These are phyloP conservation scores for Stegana nigrithorax DNA, from an alignment of 2,888 invertebrate genomes.

Conservation along the genomic window DNA sequence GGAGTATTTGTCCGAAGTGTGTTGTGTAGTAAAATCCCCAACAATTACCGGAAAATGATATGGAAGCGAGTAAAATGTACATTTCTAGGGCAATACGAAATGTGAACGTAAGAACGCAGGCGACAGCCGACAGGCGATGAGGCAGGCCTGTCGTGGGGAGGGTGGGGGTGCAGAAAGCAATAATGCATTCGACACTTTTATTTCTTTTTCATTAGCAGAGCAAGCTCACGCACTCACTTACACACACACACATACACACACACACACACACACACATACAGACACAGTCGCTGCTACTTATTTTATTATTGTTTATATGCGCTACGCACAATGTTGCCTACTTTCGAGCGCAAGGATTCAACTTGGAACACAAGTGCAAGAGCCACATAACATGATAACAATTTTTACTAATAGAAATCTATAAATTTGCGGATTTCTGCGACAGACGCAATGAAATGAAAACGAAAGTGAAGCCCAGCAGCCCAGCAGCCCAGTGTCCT, in stretches of 20 bases:
- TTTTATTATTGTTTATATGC: conserved; percentile 51
- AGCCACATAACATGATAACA: not conserved
- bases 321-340: no score
- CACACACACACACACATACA: not conserved
- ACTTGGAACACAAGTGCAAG: no score
- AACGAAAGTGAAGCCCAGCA: no score
- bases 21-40: conserved; percentile 21
- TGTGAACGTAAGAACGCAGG: not conserved
- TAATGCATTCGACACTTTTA: conserved; percentile 61
- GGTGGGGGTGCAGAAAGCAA: conserved; percentile 31
- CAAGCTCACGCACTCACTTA: not conserved
- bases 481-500: no score
- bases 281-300: conserved; percentile 9
- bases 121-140: not conserved
- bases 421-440: conserved; percentile 52
- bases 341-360: no score
- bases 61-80: not conserved
- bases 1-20: not conserved
- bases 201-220: conserved; percentile 58
- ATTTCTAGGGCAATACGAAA: not conserved
- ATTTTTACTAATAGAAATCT: conserved; percentile 30
- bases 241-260: no score
- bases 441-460: not conserved
- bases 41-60: conserved; percentile 52
- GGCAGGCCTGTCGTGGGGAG: not conserved